phyloP scores from a whole-genome alignment of 1,140 invertebrate genomes.

The Eubasilissa regina region DNA sequence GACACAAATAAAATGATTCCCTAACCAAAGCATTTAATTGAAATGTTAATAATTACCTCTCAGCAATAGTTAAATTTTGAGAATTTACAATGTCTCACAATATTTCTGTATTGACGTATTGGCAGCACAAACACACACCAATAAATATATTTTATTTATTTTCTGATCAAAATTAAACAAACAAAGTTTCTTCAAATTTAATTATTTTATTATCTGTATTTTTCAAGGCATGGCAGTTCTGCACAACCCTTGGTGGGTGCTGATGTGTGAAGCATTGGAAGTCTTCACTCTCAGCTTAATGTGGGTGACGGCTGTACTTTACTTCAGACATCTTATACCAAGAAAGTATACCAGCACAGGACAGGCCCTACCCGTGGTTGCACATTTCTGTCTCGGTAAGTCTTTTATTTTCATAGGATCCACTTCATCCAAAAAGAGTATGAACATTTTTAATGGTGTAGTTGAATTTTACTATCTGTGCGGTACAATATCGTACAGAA shows the following conservation, averaged over 20 bases:
- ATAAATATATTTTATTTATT: no score
- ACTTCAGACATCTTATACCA: conserved; percentile 86
- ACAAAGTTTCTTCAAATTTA: neutral
- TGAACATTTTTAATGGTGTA: no score
- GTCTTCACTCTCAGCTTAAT: conserved; percentile 86
- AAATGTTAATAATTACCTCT: no score
- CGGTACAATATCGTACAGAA: no score
- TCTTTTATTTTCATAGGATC: neutral
- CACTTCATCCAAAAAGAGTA: no score
- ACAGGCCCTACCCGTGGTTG: conserved; percentile 85
- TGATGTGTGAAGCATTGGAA: conserved; percentile 84
- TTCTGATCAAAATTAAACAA: neutral
- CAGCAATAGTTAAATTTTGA: no score
- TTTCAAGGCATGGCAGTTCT: conserved; percentile 77
- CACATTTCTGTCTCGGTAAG: conserved; percentile 85
- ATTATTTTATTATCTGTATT: neutral
- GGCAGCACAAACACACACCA: no score
- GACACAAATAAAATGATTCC: no score
- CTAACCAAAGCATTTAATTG: no score
- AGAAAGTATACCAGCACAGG: conserved; percentile 85
- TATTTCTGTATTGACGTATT: no score
- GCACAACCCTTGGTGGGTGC: conserved; percentile 76
- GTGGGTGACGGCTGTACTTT: conserved; percentile 88
- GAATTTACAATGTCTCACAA: no score
- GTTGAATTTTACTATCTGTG: no score